A percentile compares a stretch with the other conserved stretches of the same genome.
Evolutionary conservation across 2,113 vertebrate species (phyloP).

Genomic region (Corythoichthys haematopterus): DNA sequence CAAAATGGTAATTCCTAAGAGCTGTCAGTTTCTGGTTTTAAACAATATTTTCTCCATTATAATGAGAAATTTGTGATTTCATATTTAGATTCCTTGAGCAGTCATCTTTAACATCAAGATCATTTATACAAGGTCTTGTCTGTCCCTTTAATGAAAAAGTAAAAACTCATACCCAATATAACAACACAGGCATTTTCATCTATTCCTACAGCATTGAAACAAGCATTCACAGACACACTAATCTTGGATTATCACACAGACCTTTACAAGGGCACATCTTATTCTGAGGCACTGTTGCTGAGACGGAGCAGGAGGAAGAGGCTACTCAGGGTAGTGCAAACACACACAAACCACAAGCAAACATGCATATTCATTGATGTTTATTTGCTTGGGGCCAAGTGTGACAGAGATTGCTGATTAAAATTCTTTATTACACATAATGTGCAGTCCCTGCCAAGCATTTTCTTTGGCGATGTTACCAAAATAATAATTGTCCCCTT

Average conservation of each 20-base stretch:
- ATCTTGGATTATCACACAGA: constrained; percentile 61
- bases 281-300: constrained; percentile 39
- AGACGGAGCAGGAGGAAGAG: constrained; percentile 22
- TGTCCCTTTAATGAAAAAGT: too few relatives aligned
- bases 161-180: constrained; percentile 16
- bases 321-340: constrained; percentile 21
- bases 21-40: too few relatives aligned
- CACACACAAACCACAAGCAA: constrained; percentile 15
- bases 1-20: too few relatives aligned
- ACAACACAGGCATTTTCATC: constrained; percentile 19
- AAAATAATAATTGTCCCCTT: too few relatives aligned
- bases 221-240: constrained; percentile 34
- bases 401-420: constrained; percentile 2
- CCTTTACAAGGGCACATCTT: constrained; percentile 63
- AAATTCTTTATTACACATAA: background rate
- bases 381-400: background rate
- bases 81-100: too few relatives aligned
- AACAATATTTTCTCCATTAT: too few relatives aligned
- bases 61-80: too few relatives aligned
- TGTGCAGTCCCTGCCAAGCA: too few relatives aligned
- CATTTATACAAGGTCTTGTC: too few relatives aligned
- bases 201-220: constrained; percentile 14
- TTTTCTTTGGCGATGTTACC: background rate
- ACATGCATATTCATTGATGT: background rate
- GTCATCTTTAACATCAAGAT: too few relatives aligned